Percentiles rank a stretch among this genome's conserved stretches.
Evolutionary conservation across 2,113 vertebrate genomes (phyloP).

Genomic region (Cynoglossus semilaevis): DNA sequence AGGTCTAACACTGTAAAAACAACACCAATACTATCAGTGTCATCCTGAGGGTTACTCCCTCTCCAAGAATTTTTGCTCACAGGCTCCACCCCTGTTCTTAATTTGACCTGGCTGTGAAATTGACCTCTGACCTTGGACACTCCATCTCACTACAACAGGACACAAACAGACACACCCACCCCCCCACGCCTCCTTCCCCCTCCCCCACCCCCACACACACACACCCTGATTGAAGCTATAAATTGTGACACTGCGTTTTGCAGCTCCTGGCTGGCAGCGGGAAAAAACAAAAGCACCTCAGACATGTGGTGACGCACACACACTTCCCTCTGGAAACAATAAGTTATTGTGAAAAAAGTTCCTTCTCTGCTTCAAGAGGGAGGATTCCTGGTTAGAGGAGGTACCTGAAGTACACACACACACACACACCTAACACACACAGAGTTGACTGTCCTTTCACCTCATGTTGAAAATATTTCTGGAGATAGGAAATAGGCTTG

Average conservation of each 20-base stretch:
- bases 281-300: constrained; percentile 47
- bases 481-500: constrained; percentile 51
- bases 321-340: constrained; percentile 70
- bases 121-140: background rate
- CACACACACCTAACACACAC: constrained; percentile 15
- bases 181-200: background rate
- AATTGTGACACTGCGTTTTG: background rate
- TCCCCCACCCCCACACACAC: no score
- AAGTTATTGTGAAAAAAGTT: constrained; percentile 63
- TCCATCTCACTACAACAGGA: background rate
- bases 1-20: no score
- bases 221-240: constrained; percentile 18
- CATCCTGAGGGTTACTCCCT: no score
- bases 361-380: constrained; percentile 36
- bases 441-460: constrained; percentile 34
- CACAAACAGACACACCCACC: background rate
- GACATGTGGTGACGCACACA: constrained; percentile 69
- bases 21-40: no score
- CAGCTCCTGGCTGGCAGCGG: constrained; percentile 4
- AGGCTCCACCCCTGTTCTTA: no score
- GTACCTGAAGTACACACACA: constrained; percentile 24
- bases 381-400: constrained; percentile 46
- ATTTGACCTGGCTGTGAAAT: background rate
- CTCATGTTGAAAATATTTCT: constrained; percentile 62
- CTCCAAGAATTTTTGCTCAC: no score